Evolutionary conservation across 2,113 vertebrate genomes (phyloP), one percentile per base, ranked within the genome.

Genomic region (Syrmaticus mikado): DNA sequence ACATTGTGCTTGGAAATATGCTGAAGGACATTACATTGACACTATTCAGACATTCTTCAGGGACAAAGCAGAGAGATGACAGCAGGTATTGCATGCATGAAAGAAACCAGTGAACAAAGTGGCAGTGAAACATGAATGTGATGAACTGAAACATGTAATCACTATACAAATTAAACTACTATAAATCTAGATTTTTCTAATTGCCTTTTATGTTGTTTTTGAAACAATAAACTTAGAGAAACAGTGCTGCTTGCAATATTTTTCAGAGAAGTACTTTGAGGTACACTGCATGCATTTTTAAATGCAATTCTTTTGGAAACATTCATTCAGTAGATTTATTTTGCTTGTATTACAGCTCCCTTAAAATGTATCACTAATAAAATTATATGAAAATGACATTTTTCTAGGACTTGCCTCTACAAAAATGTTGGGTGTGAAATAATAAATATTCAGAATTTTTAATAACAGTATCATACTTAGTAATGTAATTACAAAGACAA

Each of bases 1-100:
- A 94, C 88, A 97, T 55, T 94, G 85, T 87, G 91, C 73, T 92
- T 73, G 50, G 60, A 82, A 97, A 96, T 94, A 91, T 88, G 85
- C n/a, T 81, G 84, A 93, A 30, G 64, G 78, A 94, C 61, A 79
- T 94, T 95, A 96, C 91, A 93, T 64, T 93, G 93, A 91, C 38
- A 84, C 74, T 83, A 86, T 66, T 65, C 65, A 95, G 58, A 86
- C 11, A 13, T 74, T 93, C 55, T 87, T 67, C 34, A 75, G 79
- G 74, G 46, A 91, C 62, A 87, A 92, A 89, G 68, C 64, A 91
- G 81, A 87, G 76, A 93, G 77, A 96, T 93, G 95, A 96, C 80
- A 95, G 89, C 62, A 95, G 85, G 43, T 73, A 67, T 57, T 92
- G 53, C 82, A 90, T 82, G 90, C 55, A 77, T 70, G 45, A 57